Conservation (phyloP, 2,888 invertebrate species). For the Scaeva pyrastri region DNA sequence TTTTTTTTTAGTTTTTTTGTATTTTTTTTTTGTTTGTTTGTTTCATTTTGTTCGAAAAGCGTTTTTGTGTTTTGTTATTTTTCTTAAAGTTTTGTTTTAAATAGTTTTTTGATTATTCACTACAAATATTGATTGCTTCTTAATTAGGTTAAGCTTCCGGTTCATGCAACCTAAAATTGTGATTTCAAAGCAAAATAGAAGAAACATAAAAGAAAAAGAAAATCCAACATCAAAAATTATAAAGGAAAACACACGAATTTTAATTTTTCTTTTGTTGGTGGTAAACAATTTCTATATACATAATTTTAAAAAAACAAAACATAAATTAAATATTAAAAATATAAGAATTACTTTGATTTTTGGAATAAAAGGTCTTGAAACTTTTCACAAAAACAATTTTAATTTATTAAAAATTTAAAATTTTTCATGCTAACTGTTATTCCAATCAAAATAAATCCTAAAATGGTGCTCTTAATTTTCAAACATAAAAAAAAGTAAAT, state of each 20-base stretch:
- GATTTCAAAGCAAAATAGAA: slow-evolving; percentile 68
- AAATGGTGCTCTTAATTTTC: slow-evolving; percentile 33
- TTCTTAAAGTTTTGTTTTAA: slow-evolving; percentile 68
- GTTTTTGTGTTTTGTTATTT: slow-evolving; percentile 37
- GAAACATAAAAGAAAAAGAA: slow-evolving; percentile 54
- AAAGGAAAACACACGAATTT: slow-evolving; percentile 56
- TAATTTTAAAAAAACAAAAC: slow-evolving; percentile 7
- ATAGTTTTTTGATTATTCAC: slow-evolving; percentile 76
- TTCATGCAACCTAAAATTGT: slow-evolving; percentile 80
- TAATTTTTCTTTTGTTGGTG: background rate
- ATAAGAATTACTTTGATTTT: slow-evolving; percentile 11
- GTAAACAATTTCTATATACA: background rate
- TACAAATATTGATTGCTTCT: slow-evolving; percentile 77
- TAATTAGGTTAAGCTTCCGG: slow-evolving; percentile 77
- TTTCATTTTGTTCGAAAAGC: slow-evolving; percentile 45
- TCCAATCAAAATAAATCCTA: background rate
- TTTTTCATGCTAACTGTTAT: background rate
- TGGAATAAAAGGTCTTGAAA: background rate
- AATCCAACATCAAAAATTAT: slow-evolving; percentile 70
- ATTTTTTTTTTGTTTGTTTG: slow-evolving; percentile 12
- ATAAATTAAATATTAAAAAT: background rate
- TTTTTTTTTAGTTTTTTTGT: slow-evolving; percentile 28
- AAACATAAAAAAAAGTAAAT: slow-evolving; percentile 40
- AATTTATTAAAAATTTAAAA: background rate
- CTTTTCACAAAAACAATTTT: no score